phyloP scores from a whole-genome alignment of 2,113 vertebrate genomes.

The Tachysurus fulvidraco region DNA sequence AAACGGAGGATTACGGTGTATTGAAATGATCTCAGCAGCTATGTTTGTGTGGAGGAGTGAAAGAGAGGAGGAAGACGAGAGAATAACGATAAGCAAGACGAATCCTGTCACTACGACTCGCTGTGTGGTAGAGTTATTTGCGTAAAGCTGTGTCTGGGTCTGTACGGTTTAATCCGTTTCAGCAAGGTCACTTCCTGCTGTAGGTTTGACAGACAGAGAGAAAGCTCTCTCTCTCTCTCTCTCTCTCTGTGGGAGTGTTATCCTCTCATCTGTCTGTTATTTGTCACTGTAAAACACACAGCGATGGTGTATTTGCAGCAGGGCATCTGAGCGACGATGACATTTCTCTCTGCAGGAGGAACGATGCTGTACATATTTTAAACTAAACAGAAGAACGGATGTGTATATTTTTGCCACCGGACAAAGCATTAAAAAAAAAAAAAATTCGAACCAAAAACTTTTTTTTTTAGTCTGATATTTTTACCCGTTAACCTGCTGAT shows the following conservation, averaged over 20 bases:
- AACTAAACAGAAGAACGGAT: background rate
- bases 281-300: constrained; percentile 26
- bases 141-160: background rate
- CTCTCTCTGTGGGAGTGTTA: background rate
- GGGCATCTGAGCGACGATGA: background rate
- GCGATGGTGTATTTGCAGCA: background rate
- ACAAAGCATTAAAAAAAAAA: background rate
- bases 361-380: background rate
- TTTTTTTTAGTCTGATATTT: background rate
- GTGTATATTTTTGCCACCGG: background rate
- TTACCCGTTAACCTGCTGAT: background rate
- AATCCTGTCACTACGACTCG: background rate
- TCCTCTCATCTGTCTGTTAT: constrained; percentile 11
- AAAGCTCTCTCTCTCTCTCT: background rate
- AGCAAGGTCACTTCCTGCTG: constrained; percentile 33
- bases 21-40: background rate
- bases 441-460: background rate
- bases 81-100: background rate
- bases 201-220: background rate
- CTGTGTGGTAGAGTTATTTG: constrained; percentile 4
- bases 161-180: background rate
- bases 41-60: background rate
- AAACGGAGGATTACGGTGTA: background rate
- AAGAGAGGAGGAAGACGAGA: background rate
- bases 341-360: constrained; percentile 6